Evolutionary conservation across 2,888 invertebrate genomes (phyloP).

Genomic region (Drosophila paramelanica): DNA sequence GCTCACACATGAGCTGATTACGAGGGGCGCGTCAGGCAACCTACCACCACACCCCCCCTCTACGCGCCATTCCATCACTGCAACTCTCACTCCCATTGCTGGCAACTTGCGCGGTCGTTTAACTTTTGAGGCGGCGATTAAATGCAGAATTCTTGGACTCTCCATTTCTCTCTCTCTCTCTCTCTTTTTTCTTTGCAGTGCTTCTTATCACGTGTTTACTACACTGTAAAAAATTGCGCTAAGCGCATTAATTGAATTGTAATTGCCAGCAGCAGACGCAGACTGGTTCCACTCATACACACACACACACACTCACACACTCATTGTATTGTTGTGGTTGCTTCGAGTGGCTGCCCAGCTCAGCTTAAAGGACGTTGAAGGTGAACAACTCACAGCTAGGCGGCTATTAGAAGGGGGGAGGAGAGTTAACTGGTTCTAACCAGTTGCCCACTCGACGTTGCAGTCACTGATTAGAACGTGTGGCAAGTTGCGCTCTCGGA

Average conservation of each 20-base stretch:
- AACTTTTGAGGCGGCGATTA: conserved; percentile 75
- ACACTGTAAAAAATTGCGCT: conserved; percentile 64
- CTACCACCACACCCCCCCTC: not conserved
- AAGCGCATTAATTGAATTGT: conserved; percentile 81
- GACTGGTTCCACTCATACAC: conserved; percentile 57
- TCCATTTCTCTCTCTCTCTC: conserved; percentile 10
- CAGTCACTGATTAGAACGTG: conserved; percentile 75
- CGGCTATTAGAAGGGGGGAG: not conserved
- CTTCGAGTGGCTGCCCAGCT: conserved; percentile 25
- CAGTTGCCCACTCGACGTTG: conserved; percentile 41
- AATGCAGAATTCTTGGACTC: conserved; percentile 74
- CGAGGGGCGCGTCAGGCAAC: conserved; percentile 21
- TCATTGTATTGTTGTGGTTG: conserved; percentile 11
- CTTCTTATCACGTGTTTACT: conserved; percentile 66
- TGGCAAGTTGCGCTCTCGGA: conserved; percentile 59
- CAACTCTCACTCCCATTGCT: not conserved
- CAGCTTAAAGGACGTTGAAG: conserved; percentile 75
- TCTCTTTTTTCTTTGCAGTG: not conserved
- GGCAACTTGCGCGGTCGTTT: conserved; percentile 77
- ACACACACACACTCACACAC: conserved; percentile 10
- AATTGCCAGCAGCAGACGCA: conserved; percentile 67
- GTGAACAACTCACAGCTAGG: conserved; percentile 61
- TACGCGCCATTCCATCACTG: not conserved
- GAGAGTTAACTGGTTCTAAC: conserved; percentile 41
- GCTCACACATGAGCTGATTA: conserved; percentile 62